A percentile compares a stretch with the other conserved stretches of the same genome.
Conservation (phyloP, 2,113 vertebrate species). For the Aspidoscelis tigris region DNA sequence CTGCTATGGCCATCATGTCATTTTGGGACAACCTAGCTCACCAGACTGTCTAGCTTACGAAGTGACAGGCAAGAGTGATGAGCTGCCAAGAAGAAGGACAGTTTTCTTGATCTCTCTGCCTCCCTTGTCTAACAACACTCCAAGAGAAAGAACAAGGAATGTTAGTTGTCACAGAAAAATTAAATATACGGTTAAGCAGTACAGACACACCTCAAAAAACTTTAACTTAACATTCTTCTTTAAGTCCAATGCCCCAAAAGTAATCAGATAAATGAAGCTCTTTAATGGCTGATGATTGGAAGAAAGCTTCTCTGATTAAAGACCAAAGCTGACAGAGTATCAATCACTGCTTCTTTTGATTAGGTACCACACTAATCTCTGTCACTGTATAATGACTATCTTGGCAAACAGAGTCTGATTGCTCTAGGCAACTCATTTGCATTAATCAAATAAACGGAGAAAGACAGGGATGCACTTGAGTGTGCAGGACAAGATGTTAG, state of each 20-base stretch:
- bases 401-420: constrained; percentile 67
- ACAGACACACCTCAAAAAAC: constrained; percentile 13
- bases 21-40: not conserved
- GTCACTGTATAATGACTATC: constrained; percentile 68
- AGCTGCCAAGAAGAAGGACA: not conserved
- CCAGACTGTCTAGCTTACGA: not conserved
- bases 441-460: constrained; percentile 66
- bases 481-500: constrained; percentile 42
- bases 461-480: constrained; percentile 44
- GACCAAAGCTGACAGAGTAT: constrained; percentile 63
- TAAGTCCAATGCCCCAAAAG: constrained; percentile 49
- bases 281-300: constrained; percentile 63
- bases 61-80: not conserved
- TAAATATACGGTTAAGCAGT: constrained; percentile 12
- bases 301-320: constrained; percentile 70
- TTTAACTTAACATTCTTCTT: constrained; percentile 28
- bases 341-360: constrained; percentile 72
- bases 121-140: not conserved
- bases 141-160: not conserved
- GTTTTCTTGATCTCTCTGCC: no score
- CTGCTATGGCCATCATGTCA: not conserved
- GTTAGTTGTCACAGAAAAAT: not conserved
- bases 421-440: constrained; percentile 67
- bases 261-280: constrained; percentile 61
- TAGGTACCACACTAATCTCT: constrained; percentile 70